These are phyloP conservation scores for Thoracochromis brauschi DNA, from an alignment of 2,113 vertebrate genomes.

Conservation along the genomic window DNA sequence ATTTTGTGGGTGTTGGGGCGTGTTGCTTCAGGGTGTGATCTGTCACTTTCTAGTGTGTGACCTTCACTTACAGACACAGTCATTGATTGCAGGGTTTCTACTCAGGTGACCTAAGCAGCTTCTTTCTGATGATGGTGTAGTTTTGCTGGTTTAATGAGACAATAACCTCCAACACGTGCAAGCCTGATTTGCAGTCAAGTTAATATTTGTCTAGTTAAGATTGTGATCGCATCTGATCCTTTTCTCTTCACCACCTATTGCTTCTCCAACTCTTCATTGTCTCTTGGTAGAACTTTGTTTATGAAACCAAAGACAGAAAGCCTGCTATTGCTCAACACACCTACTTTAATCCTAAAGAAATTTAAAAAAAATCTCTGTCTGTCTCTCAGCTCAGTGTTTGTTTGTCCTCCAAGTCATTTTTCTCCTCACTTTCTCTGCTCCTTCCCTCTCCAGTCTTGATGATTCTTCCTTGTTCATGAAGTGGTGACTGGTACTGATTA, in stretches of 20 bases:
- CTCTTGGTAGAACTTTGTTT: background rate
- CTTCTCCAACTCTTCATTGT: background rate
- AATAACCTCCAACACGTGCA: background rate
- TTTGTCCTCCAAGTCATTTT: background rate
- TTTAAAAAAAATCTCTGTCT: background rate
- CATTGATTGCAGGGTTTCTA: background rate
- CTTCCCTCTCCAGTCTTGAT: background rate
- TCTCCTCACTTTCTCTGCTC: background rate
- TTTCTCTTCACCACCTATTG: background rate
- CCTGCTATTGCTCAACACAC: background rate
- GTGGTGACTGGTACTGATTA: background rate
- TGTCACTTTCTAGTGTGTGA: background rate
- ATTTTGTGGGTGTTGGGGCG: background rate
- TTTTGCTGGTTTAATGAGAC: background rate
- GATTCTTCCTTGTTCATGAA: background rate
- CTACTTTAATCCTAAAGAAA: background rate
- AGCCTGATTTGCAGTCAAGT: background rate
- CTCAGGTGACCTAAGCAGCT: background rate
- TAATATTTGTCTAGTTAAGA: background rate
- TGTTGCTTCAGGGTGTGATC: background rate
- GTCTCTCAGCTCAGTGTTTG: background rate
- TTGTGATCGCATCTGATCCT: background rate
- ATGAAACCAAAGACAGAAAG: background rate
- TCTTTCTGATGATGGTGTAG: background rate
- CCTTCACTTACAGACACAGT: background rate